Evolutionary conservation across 1,140 invertebrate genomes (phyloP), one percentile per base, ranked within the genome.

Genomic region (Magallana ariakensis): DNA sequence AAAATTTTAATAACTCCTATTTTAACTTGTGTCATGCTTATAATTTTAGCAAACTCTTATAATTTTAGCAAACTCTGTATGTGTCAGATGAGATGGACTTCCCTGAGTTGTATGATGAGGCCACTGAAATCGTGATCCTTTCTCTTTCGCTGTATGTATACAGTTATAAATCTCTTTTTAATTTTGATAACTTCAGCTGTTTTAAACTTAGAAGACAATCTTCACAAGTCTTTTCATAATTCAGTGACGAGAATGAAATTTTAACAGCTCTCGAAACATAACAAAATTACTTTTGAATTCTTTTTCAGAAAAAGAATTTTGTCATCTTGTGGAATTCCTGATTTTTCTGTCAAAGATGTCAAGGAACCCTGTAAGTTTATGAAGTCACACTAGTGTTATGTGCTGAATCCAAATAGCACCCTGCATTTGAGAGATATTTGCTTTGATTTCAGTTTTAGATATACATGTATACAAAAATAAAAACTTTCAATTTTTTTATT

Each of bases 51-150:
- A n/a, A n/a, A n/a, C n/a, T n/a, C n/a, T n/a, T n/a, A n/a, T n/a
- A n/a, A 15, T 75, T 75, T 16, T 55, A 82, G 80, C 80, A 82
- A 82, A 16, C 46, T 54, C n/a, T 53, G 58, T 85, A 75, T 26
- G 56, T 58, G 5, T 13, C n/a, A 9, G 55, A 84, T 58, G 26
- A 56, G 58, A 84, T 89, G 84, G 88, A 89, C 8, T 86, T 33
- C 33, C 85, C 88, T 46, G 88, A 89, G 22, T 56, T 89, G 62
- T 80, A 89, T 57, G 70, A 85, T 57, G 85, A 89, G 4, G 75
- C 88, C 33, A 54, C 85, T 60, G 85, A 85, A 53, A 53, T 89
- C 11, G 86, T 86, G 62, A 54, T 86, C 53, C 83, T 89, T 7
- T 84, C 85, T 19, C 57, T 66, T 15, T 80, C 58, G 53, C 70